Evolutionary conservation across 2,888 invertebrate species (phyloP).

Genomic region (Drosophila maculinotata): DNA sequence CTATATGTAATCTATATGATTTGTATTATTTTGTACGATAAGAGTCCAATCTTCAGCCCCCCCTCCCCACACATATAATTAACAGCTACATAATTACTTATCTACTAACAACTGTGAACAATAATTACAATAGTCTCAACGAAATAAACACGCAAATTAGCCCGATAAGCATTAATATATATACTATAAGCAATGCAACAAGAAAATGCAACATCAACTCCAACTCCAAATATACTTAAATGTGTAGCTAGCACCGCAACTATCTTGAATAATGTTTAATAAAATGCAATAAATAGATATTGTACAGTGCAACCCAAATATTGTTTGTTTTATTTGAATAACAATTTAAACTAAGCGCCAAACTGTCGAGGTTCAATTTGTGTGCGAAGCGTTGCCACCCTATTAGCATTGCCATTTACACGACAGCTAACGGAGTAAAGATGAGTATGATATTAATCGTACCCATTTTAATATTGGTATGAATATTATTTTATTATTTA

Average conservation of each 20-base stretch:
- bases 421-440: too few species aligned
- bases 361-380: background rate
- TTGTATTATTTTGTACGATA: constrained; percentile 67
- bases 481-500: too few species aligned
- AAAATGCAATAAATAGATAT: constrained; percentile 68
- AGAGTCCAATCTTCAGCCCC: constrained; percentile 22
- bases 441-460: background rate
- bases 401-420: background rate
- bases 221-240: constrained; percentile 20
- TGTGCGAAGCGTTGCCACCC: constrained; percentile 6
- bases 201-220: constrained; percentile 15
- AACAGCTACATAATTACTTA: constrained; percentile 5
- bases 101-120: constrained; percentile 21
- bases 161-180: constrained; percentile 27
- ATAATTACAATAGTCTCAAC: constrained; percentile 40
- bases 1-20: constrained; percentile 55
- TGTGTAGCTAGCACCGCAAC: constrained; percentile 27
- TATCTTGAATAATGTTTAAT: constrained; percentile 28
- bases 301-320: constrained; percentile 57
- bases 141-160: constrained; percentile 10
- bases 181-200: constrained; percentile 13
- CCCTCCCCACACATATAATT: too few species aligned
- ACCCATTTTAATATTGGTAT: too few species aligned
- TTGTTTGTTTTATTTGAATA: constrained; percentile 2
- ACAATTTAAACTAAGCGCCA: constrained; percentile 11